Conservation (phyloP, 2,888 invertebrate species). For the Cantharis flavilabris region DNA sequence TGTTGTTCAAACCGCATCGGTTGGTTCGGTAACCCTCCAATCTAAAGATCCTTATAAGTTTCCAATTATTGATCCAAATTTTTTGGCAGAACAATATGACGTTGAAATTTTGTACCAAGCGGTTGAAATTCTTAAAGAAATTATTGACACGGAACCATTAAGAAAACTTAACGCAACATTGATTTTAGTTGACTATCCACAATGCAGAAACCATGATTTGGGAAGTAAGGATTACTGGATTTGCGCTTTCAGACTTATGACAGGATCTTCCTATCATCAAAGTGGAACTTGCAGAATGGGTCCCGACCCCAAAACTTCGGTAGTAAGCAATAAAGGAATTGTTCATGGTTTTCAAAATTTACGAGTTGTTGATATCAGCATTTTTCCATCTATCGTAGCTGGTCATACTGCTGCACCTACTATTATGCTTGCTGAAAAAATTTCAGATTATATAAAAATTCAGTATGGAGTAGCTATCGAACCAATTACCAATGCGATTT, state of each 20-base stretch:
- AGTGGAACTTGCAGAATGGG: slow-evolving; percentile 75
- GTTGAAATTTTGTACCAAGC: too few species aligned
- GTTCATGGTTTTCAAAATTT: slow-evolving; percentile 55
- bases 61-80: too few species aligned
- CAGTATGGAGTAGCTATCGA: background rate
- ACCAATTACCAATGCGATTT: background rate
- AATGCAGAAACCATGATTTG: slow-evolving; percentile 62
- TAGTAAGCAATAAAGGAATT: background rate
- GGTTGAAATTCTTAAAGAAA: too few species aligned
- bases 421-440: slow-evolving; percentile 62
- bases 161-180: slow-evolving; percentile 60
- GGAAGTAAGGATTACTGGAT: slow-evolving; percentile 69
- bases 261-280: slow-evolving; percentile 71
- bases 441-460: slow-evolving; percentile 49
- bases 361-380: slow-evolving; percentile 60
- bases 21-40: too few species aligned
- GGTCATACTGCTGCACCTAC: slow-evolving; percentile 60
- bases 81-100: too few species aligned
- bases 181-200: slow-evolving; percentile 62
- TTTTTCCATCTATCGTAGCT: slow-evolving; percentile 58
- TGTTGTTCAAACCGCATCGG: too few species aligned
- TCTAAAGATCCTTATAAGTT: too few species aligned
- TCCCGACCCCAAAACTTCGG: slow-evolving; percentile 48
- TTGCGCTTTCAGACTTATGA: slow-evolving; percentile 68
- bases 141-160: slow-evolving; percentile 54